Conservation (phyloP, 2,888 invertebrate genomes). For the Drosophila cognata region DNA sequence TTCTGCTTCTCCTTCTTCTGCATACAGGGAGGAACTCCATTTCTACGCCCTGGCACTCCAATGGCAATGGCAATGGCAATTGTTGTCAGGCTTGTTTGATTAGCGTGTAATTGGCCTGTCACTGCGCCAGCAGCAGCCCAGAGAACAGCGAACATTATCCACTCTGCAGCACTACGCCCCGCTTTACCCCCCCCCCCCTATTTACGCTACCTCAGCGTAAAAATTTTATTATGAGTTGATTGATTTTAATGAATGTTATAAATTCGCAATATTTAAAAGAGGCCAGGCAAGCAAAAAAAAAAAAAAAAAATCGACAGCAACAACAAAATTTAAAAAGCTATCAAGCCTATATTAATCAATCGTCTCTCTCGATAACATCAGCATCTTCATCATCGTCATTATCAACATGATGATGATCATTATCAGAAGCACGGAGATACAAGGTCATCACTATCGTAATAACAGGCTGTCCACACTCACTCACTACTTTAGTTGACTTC, state of each 20-base stretch:
- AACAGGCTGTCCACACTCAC: conserved; percentile 21
- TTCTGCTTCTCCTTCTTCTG: conserved; percentile 12
- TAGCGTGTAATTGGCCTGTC: conserved; percentile 72
- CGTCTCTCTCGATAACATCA: conserved; percentile 37
- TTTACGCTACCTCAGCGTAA: conserved; percentile 9
- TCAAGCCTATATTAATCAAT: conserved; percentile 64
- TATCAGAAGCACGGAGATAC: conserved; percentile 21
- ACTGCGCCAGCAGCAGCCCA: conserved; percentile 8
- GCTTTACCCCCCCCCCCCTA: background rate
- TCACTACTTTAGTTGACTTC: conserved; percentile 1
- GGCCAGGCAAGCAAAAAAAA: conserved; percentile 8
- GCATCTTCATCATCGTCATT: conserved; percentile 21
- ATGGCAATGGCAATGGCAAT: conserved; percentile 65
- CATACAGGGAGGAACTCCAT: conserved; percentile 17
- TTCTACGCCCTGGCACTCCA: conserved; percentile 17
- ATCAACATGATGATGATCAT: conserved; percentile 24
- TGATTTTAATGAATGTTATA: conserved; percentile 78
- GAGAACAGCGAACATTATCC: background rate
- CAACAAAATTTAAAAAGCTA: conserved; percentile 1
- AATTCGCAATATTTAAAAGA: conserved; percentile 66
- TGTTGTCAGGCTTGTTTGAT: conserved; percentile 80
- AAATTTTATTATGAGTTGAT: conserved; percentile 66
- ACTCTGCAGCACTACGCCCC: background rate
- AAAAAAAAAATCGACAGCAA: background rate
- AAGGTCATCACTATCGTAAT: conserved; percentile 41